These are phyloP conservation scores for Myrmecobius fasciatus DNA, from an alignment of 2,113 vertebrate genomes.

Conservation along the genomic window DNA sequence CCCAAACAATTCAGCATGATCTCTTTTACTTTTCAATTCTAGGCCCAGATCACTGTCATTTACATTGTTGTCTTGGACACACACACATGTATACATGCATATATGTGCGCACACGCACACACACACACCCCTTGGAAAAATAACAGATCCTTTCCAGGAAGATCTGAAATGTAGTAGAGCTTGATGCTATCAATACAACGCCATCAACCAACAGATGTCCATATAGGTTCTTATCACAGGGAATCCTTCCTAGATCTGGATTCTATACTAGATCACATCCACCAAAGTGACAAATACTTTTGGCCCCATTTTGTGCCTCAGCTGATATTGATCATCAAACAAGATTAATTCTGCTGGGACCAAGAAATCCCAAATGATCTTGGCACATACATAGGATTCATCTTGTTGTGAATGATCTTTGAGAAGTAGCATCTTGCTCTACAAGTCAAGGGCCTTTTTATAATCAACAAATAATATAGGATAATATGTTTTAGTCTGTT, in stretches of 20 bases:
- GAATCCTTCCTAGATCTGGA: neutral
- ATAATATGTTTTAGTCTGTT: neutral
- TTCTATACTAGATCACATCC: neutral
- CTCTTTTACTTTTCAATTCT: neutral
- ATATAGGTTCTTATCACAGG: neutral
- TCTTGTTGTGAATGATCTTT: neutral
- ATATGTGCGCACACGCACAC: no score
- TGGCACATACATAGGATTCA: neutral
- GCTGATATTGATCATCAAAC: neutral
- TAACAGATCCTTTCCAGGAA: neutral
- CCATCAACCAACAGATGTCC: neutral
- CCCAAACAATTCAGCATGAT: neutral
- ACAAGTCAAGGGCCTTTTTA: neutral
- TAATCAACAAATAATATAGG: neutral
- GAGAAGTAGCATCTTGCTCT: neutral
- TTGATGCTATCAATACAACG: neutral
- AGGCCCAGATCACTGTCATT: neutral
- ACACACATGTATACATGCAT: no score
- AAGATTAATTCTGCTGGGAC: neutral
- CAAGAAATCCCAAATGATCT: neutral
- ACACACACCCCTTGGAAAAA: neutral
- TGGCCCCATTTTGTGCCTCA: neutral
- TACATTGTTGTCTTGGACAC: neutral
- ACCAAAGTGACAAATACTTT: neutral
- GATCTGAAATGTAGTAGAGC: neutral